Evolutionary conservation across 2,113 vertebrate genomes (phyloP).

Genomic region (Ariopsis seemanni): DNA sequence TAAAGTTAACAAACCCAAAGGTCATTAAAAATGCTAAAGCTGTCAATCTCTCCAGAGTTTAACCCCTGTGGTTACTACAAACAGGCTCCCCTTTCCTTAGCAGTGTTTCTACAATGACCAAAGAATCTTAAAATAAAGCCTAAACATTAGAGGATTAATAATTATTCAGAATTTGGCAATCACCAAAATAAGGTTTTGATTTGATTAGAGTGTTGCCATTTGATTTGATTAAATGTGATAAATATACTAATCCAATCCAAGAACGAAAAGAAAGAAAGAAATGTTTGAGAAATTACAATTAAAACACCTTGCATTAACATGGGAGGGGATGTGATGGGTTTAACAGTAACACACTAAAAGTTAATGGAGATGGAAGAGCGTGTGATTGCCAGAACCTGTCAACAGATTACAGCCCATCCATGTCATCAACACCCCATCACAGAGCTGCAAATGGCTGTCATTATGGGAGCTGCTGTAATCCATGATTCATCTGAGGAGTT

Average conservation of each 20-base stretch:
- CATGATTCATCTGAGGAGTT: constrained; percentile 18
- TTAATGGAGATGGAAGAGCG: constrained; percentile 23
- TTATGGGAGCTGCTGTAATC: constrained; percentile 42
- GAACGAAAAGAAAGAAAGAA: constrained; percentile 14
- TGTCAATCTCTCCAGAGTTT: too few species aligned
- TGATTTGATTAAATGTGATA: not conserved
- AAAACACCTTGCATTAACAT: not conserved
- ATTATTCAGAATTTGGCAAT: not conserved
- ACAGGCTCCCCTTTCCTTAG: too few species aligned
- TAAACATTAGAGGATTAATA: not conserved
- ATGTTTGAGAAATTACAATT: constrained; percentile 26
- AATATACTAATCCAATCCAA: not conserved
- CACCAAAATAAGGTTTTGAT: not conserved
- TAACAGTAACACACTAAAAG: not conserved
- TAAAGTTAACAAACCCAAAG: too few species aligned
- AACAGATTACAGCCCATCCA: constrained; percentile 25
- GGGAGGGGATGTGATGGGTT: not conserved
- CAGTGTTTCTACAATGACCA: not conserved
- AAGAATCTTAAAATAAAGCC: not conserved
- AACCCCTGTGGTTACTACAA: too few species aligned
- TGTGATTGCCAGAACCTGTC: constrained; percentile 19
- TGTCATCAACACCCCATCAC: constrained; percentile 28
- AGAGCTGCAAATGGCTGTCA: constrained; percentile 48
- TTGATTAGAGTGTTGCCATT: not conserved
- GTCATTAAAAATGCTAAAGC: too few species aligned